Base-by-base conservation (phyloP, 2,113 vertebrate genomes). In the Puma concolor region DNA sequence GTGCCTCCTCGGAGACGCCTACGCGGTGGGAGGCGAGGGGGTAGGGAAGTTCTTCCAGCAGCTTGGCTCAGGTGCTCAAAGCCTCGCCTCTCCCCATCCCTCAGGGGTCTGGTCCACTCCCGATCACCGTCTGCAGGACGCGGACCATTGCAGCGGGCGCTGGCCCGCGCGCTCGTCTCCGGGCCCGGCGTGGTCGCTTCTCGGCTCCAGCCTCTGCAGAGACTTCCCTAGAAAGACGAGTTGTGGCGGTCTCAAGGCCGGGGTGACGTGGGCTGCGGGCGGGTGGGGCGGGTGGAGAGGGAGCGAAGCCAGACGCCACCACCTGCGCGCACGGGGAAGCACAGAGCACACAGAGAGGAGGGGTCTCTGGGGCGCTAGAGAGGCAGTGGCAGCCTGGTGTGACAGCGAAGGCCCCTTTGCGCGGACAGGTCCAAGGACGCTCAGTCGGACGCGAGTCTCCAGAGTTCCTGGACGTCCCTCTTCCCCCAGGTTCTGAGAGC, bases 161-260 rank as follows among this genome's bases (percentile, higher is more conserved):
- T n/a, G 31, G 21, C 29, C 29, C 14, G 54, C 0, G 6, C 10
- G 2, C 67, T 64, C 25, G 16, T 66, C 60, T 79, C 41, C 44
- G 1, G 16, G 74, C 27, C 0, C 0, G 10, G 44, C 13, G 3
- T 21, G 48, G 64, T 38, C 4, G 9, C 66, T 12, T 71, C 36
- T 23, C 13, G 33, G 64, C 50, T 57, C 77, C 36, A 57, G 21
- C 14, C 14, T 57, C 15, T 0, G 50, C 66, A 27, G 29, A 23
- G n/a, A 33, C 36, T 17, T 54, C 16, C 16, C 7, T 29, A n/a
- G 15, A 89, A 41, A 71, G 50, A 67, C 48, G 0, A 41, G 48
- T 4, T 4, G 7, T 1, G 12, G 41, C 15, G 16, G 38, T 31
- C 17, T 33, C 21, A 67, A 23, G 44, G 52, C 11, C 6, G 15